Evolutionary conservation across 2,797 vertebrate genomes (phyloP), one percentile per base, ranked within the genome.

Genomic region (Gymnodraco acuticeps): DNA sequence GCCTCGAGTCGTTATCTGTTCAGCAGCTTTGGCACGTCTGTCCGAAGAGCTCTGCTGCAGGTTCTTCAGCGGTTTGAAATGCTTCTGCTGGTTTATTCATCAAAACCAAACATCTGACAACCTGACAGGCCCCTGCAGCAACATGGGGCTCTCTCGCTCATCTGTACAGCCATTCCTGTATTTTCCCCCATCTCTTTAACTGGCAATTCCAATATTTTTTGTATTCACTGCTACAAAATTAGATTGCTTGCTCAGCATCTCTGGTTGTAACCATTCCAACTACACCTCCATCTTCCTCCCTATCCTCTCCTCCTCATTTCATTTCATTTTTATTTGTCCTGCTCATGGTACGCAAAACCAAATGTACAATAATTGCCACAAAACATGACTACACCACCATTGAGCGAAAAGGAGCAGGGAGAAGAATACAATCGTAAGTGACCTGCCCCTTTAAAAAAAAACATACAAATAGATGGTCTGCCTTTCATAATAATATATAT

Each of bases 51-150:
- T 75, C 75, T 73, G 80, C 78, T 78, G 38, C 77, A 45, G 71
- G 56, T 73, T 66, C 62, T 81, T 71, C 31, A 3, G 78, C 56
- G 67, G 71, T 55, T 27, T 66, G 74, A 81, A 59, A 78, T 45
- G 78, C 72, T 85, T 68, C 74, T 84, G 78, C 77, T 90, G 81
- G 76, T 84, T 92, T 88, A 90, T 88, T 89, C 79, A 89, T 92
- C 81, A 75, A 82, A 81, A 75, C 51, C 65, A 62, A 59, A 42
- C 53, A 64, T 60, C 77, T 82, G 84, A 82, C 85, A 77, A 23
- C 52, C 77, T 78, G 84, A 79, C 87, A 77, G 73, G 48, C 77
- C 52, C 80, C 88, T 77, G 77, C 81, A 84, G 81, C 73, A 64
- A 64, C 67, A 60, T 17, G 0, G 20, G 50, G 19, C 46, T 70